Evolutionary conservation across 2,888 invertebrate genomes (phyloP).

Genomic region (Gonocerus acuteangulatus): DNA sequence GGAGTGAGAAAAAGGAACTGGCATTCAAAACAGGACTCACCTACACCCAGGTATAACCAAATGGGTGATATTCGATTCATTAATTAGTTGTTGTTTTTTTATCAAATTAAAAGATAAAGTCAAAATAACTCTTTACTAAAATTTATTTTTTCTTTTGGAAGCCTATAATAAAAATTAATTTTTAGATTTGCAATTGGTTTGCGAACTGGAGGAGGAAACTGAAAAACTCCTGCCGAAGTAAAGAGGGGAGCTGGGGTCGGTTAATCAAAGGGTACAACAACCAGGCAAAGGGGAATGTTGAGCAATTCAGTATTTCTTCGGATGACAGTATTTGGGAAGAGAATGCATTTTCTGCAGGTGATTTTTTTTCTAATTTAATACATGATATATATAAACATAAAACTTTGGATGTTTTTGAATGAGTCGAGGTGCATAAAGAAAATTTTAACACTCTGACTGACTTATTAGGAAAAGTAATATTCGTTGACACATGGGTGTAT

Average conservation of each 20-base stretch:
- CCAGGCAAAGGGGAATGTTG: constrained; percentile 68
- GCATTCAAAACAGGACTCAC: constrained; percentile 68
- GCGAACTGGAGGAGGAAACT: constrained; percentile 74
- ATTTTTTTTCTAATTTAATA: too few relatives aligned
- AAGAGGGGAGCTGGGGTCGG: constrained; percentile 47
- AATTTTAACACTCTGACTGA: too few relatives aligned
- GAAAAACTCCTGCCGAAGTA: constrained; percentile 57
- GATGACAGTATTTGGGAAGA: constrained; percentile 74
- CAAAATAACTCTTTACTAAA: too few relatives aligned
- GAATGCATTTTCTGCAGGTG: constrained; percentile 24
- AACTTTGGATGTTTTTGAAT: too few relatives aligned
- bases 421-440: too few relatives aligned
- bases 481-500: too few relatives aligned
- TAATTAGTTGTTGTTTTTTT: too few relatives aligned
- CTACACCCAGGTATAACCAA: constrained; percentile 58
- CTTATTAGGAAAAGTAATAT: too few relatives aligned
- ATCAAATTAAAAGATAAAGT: too few relatives aligned
- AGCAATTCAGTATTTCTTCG: constrained; percentile 70
- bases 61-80: too few relatives aligned
- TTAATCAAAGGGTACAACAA: constrained; percentile 37
- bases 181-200: constrained; percentile 71
- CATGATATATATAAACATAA: too few relatives aligned
- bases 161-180: neutral
- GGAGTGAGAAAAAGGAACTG: constrained; percentile 66
- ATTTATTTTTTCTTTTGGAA: too few relatives aligned